These are phyloP conservation scores for Hylaeus volcanicus DNA, from an alignment of 1,140 invertebrate genomes.

Conservation along the genomic window DNA sequence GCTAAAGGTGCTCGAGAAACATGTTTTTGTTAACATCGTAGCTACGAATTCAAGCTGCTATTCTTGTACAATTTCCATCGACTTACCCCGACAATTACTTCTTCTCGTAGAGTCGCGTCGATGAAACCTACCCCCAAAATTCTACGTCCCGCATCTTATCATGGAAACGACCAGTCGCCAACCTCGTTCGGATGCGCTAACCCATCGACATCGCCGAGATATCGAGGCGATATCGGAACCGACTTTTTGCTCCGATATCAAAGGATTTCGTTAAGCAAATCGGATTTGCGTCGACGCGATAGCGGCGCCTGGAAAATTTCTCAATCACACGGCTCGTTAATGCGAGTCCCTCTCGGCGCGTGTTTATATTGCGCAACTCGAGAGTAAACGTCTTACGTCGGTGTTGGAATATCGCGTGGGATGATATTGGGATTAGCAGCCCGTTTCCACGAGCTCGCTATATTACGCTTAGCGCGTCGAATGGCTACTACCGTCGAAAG, in stretches of 20 bases:
- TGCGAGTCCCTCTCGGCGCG: conserved; percentile 2
- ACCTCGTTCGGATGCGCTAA: neutral
- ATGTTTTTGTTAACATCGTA: too few relatives aligned
- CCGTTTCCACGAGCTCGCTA: neutral
- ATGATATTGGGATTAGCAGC: conserved; percentile 39
- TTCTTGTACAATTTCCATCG: too few relatives aligned
- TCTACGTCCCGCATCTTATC: too few relatives aligned
- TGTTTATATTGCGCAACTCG: conserved; percentile 29
- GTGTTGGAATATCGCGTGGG: conserved; percentile 31
- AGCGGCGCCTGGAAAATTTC: conserved; percentile 29
- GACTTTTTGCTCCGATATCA: neutral
- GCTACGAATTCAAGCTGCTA: too few relatives aligned
- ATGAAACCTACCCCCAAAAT: too few relatives aligned
- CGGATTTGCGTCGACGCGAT: conserved; percentile 1
- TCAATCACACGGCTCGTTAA: conserved; percentile 45
- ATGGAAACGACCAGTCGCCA: neutral
- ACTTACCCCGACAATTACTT: too few relatives aligned
- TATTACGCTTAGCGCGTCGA: conserved; percentile 31
- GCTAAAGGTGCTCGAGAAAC: too few relatives aligned
- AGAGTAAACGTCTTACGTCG: conserved; percentile 38
- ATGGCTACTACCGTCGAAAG: conserved; percentile 1
- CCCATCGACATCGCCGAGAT: neutral
- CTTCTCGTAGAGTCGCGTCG: too few relatives aligned
- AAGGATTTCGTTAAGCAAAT: conserved; percentile 27
- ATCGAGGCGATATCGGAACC: neutral